Conservation (phyloP, 2,888 invertebrate species). For the Lasioglossum morio region DNA sequence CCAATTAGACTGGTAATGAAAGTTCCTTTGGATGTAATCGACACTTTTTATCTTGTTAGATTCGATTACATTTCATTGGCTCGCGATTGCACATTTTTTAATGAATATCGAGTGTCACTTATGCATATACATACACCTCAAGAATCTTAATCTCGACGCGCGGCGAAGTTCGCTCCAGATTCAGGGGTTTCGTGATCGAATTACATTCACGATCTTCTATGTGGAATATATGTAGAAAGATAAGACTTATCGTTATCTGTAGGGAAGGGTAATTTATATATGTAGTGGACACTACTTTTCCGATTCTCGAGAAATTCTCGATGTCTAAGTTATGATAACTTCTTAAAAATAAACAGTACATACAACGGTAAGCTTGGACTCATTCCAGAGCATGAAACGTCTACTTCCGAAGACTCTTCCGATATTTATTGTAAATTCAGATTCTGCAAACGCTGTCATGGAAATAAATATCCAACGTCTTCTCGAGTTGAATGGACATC, state of each 20-base stretch:
- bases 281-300: neutral
- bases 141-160: neutral
- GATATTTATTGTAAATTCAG: slow-evolving; percentile 13
- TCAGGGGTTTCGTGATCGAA: neutral
- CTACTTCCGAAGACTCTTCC: neutral
- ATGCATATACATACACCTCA: neutral
- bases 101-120: neutral
- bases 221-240: neutral
- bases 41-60: neutral
- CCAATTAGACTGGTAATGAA: slow-evolving; percentile 9
- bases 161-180: neutral
- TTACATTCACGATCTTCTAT: neutral
- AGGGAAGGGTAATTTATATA: neutral
- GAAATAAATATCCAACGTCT: too few relatives aligned
- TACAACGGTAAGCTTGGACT: too few relatives aligned
- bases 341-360: neutral
- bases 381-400: too few relatives aligned
- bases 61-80: neutral
- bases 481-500: too few relatives aligned
- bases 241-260: neutral
- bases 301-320: neutral
- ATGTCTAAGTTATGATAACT: neutral
- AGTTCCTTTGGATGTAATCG: neutral
- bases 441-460: too few relatives aligned
- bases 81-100: neutral